phyloP scores from a whole-genome alignment of 2,797 vertebrate genomes.

The Tauraco hartlaubi region DNA sequence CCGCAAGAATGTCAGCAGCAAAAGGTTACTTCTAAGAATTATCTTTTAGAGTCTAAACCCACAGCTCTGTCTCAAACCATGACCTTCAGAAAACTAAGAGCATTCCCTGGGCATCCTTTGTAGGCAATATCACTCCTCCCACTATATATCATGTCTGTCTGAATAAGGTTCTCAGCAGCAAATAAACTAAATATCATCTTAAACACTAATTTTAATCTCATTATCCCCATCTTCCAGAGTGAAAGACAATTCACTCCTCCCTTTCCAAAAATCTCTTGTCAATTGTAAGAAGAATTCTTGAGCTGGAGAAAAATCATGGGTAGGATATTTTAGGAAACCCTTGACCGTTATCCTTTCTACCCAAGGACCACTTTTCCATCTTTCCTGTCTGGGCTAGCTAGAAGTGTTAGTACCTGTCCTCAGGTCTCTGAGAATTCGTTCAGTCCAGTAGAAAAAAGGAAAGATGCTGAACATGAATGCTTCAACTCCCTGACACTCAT shows the following conservation, averaged over 20 bases:
- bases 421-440: neutral
- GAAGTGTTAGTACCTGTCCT: neutral
- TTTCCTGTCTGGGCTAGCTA: neutral
- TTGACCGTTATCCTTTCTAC: neutral
- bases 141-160: neutral
- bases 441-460: neutral
- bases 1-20: conserved; percentile 1
- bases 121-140: neutral
- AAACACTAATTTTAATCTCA: neutral
- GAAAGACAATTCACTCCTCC: neutral
- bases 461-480: fast-evolving
- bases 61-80: neutral
- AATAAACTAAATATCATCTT: neutral
- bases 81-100: neutral
- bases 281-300: neutral
- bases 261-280: neutral
- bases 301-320: neutral
- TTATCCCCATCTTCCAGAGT: neutral
- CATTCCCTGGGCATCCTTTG: neutral
- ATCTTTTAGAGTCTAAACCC: neutral
- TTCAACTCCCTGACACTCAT: neutral
- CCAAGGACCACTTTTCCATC: neutral
- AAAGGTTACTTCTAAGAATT: neutral
- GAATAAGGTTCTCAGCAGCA: neutral
- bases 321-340: neutral